Percentiles rank a stretch among this genome's conserved stretches.
phyloP scores from a whole-genome alignment of 2,113 vertebrate species.

The Upupa epops region DNA sequence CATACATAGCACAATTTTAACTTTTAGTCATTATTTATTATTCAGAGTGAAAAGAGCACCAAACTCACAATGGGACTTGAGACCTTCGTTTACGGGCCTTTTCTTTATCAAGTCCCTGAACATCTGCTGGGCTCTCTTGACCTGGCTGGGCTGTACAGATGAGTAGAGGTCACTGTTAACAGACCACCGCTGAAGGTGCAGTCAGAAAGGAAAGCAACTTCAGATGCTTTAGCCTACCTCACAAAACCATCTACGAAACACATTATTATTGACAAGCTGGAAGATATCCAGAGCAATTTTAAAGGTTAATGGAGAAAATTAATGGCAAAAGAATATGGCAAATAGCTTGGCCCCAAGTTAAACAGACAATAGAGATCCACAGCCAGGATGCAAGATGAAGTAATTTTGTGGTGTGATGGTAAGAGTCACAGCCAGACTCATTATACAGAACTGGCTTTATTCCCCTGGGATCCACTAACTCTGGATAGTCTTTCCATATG shows the following conservation, averaged over 20 bases:
- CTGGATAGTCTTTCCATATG: slow-evolving; percentile 21
- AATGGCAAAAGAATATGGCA: background rate
- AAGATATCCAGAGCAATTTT: background rate
- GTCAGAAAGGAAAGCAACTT: background rate
- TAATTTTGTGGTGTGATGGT: background rate
- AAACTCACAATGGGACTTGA: background rate
- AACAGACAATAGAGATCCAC: background rate
- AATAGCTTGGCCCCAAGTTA: background rate
- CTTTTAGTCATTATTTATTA: background rate
- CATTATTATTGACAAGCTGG: background rate
- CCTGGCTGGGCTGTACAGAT: background rate
- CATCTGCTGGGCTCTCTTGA: background rate
- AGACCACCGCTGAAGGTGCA: background rate
- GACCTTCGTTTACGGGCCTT: background rate
- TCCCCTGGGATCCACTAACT: background rate
- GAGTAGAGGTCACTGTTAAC: background rate
- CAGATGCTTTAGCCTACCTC: background rate
- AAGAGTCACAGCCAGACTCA: background rate
- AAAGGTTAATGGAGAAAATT: background rate
- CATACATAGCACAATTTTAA: background rate
- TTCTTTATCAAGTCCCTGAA: background rate
- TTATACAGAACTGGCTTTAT: background rate
- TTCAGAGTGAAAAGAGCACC: background rate
- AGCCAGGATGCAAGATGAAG: background rate
- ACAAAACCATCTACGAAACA: background rate